Conservation (phyloP, 2,888 invertebrate genomes). For the Aleiodes alternator region DNA sequence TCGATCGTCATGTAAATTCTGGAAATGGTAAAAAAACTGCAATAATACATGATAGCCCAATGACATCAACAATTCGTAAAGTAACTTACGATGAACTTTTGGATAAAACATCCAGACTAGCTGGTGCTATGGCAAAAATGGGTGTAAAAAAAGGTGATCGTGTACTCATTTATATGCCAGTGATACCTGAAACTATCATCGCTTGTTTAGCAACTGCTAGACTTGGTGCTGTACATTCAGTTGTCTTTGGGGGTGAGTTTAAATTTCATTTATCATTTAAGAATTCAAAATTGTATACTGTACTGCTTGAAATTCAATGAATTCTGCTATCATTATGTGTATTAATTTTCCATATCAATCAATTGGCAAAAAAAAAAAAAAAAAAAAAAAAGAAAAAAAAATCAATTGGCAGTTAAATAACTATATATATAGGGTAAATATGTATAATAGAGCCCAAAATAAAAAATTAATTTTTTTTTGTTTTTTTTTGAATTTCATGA, state of each 20-base stretch:
- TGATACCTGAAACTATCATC: slow-evolving; percentile 92
- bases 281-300: too few relatives aligned
- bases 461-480: too few relatives aligned
- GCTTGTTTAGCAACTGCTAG: slow-evolving; percentile 93
- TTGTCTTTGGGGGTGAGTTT: slow-evolving; percentile 90
- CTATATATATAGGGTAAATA: too few relatives aligned
- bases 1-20: slow-evolving; percentile 90
- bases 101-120: slow-evolving; percentile 87
- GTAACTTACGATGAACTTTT: slow-evolving; percentile 89
- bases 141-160: slow-evolving; percentile 90
- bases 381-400: too few relatives aligned
- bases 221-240: slow-evolving; percentile 94
- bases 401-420: too few relatives aligned
- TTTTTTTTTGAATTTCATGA: too few relatives aligned
- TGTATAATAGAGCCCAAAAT: too few relatives aligned
- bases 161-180: slow-evolving; percentile 95
- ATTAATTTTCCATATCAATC: too few relatives aligned
- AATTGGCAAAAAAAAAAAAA: too few relatives aligned
- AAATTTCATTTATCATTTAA: neutral
- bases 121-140: slow-evolving; percentile 85
- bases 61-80: slow-evolving; percentile 85
- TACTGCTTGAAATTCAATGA: neutral
- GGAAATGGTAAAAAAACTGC: slow-evolving; percentile 89
- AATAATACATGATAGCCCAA: slow-evolving; percentile 92
- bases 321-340: neutral